These are phyloP conservation scores for Ramphastos sulfuratus DNA, from an alignment of 2,113 vertebrate genomes.

Conservation along the genomic window DNA sequence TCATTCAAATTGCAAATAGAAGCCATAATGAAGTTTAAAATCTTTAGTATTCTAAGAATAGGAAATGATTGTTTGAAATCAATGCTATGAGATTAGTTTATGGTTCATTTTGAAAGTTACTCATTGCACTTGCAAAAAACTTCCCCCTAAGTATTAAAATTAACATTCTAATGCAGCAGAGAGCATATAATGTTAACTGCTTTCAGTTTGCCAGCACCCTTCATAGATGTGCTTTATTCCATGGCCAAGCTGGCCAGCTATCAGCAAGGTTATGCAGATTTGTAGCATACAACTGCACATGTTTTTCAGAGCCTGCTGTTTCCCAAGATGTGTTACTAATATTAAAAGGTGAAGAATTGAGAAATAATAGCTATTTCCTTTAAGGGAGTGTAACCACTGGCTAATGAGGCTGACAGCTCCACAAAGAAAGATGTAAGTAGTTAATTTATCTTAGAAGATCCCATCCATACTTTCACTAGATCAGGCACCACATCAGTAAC, in stretches of 20 bases:
- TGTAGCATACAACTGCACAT: not conserved
- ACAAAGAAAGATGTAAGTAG: not conserved
- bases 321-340: not conserved
- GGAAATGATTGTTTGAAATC: not conserved
- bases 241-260: not conserved
- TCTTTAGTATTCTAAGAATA: not conserved
- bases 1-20: not conserved
- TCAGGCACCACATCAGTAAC: not conserved
- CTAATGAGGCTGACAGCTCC: not conserved
- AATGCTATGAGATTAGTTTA: not conserved
- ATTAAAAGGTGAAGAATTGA: constrained; percentile 21
- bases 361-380: not conserved
- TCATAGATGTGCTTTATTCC: not conserved
- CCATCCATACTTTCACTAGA: not conserved
- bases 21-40: not conserved
- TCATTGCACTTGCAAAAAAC: not conserved
- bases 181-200: not conserved
- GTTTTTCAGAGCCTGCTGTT: not conserved
- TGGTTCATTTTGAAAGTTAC: not conserved
- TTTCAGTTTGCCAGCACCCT: not conserved
- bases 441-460: not conserved
- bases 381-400: not conserved
- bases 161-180: not conserved
- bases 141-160: not conserved
- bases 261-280: not conserved